Evolutionary conservation across 2,888 invertebrate genomes (phyloP).

Genomic region (Tipula vernalis): DNA sequence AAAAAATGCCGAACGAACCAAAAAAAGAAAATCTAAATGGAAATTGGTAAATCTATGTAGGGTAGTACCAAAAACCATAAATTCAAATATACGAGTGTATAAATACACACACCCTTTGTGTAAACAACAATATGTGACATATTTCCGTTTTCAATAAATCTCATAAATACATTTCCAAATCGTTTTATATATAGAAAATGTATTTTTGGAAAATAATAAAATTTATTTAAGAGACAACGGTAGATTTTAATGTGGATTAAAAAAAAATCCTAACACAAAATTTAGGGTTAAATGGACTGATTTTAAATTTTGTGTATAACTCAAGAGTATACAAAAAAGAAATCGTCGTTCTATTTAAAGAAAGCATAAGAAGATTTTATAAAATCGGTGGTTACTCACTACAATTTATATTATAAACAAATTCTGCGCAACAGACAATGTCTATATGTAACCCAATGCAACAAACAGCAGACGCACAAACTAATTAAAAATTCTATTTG

Average conservation of each 20-base stretch:
- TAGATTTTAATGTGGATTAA: neutral
- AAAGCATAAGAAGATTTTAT: neutral
- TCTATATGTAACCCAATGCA: neutral
- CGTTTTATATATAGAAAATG: neutral
- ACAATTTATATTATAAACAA: neutral
- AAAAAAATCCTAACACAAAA: neutral
- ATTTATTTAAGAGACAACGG: neutral
- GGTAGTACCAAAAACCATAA: neutral
- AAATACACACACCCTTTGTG: neutral
- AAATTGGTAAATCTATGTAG: neutral
- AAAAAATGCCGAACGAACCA: neutral
- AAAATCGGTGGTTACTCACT: neutral
- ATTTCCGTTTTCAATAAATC: conserved; percentile 4
- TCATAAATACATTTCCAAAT: neutral
- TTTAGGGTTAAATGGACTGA: neutral
- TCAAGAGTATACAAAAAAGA: neutral
- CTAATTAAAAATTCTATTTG: neutral
- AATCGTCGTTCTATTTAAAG: neutral
- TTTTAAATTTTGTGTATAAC: neutral
- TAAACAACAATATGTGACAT: neutral
- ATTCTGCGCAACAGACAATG: neutral
- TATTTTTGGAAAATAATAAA: neutral
- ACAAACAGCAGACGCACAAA: neutral
- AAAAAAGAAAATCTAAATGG: neutral
- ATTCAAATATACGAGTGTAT: too few species aligned